Evolutionary conservation across 2,888 invertebrate genomes (phyloP).

Genomic region (Scotopteryx bipunctaria): DNA sequence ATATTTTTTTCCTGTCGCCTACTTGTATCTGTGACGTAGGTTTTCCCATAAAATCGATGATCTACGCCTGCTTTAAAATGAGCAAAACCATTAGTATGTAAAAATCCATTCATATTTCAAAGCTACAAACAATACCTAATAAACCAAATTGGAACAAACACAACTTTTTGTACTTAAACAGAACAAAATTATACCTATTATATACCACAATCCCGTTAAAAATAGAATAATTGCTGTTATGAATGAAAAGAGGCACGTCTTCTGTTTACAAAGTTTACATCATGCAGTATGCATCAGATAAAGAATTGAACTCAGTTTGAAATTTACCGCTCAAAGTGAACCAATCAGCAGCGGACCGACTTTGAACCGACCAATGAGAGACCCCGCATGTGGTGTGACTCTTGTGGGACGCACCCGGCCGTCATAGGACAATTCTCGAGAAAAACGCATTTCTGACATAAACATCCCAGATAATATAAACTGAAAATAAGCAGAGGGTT

Average conservation of each 20-base stretch:
- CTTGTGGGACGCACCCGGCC: constrained; percentile 66
- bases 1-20: too few relatives aligned
- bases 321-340: constrained; percentile 53
- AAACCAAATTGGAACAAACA: too few relatives aligned
- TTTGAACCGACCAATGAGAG: constrained; percentile 62
- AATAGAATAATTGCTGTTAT: not conserved
- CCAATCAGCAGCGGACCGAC: constrained; percentile 58
- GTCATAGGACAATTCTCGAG: constrained; percentile 38
- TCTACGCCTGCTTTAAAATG: too few relatives aligned
- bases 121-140: too few relatives aligned
- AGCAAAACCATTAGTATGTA: too few relatives aligned
- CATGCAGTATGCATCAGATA: not conserved
- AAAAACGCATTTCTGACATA: constrained; percentile 51
- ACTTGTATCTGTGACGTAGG: too few relatives aligned
- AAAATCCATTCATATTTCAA: too few relatives aligned
- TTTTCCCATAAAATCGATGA: too few relatives aligned
- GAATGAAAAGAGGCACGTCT: not conserved
- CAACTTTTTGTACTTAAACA: too few relatives aligned
- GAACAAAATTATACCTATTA: too few relatives aligned
- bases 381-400: constrained; percentile 76
- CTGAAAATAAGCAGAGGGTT: constrained; percentile 34
- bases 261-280: constrained; percentile 14
- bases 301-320: constrained; percentile 39
- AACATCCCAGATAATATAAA: constrained; percentile 40
- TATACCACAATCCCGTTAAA: not conserved